A percentile compares a stretch with the other conserved stretches of the same genome.
These are phyloP conservation scores for Fabriciana adippe DNA, from an alignment of 2,888 invertebrate genomes.

Conservation along the genomic window DNA sequence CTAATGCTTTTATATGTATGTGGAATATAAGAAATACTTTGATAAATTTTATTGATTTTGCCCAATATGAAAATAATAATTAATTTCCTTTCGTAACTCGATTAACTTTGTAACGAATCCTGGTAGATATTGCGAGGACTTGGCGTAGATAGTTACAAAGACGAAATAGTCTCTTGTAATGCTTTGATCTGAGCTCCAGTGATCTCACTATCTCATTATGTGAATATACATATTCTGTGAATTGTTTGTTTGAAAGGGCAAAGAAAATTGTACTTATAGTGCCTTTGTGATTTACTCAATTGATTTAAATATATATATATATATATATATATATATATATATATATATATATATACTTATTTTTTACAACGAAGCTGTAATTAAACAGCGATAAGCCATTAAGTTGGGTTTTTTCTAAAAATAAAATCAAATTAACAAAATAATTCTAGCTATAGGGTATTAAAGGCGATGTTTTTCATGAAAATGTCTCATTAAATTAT, in stretches of 20 bases:
- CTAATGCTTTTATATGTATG: too few species aligned
- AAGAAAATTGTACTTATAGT: not conserved
- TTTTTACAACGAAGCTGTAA: too few species aligned
- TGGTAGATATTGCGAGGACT: conserved; percentile 1
- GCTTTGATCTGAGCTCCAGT: conserved; percentile 21
- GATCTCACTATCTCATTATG: conserved; percentile 16
- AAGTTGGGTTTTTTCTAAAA: too few species aligned
- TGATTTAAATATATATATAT: not conserved
- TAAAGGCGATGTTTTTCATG: too few species aligned
- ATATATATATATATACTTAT: not conserved
- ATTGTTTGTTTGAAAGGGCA: not conserved
- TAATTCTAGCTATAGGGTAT: too few species aligned
- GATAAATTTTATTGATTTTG: not conserved
- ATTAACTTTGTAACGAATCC: conserved; percentile 3
- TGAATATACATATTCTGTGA: conserved; percentile 12
- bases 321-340: too few species aligned
- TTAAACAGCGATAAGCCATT: too few species aligned
- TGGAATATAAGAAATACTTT: not conserved
- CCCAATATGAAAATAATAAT: conserved; percentile 1
- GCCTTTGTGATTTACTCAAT: not conserved
- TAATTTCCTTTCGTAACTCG: conserved; percentile 4
- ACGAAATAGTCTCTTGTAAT: conserved; percentile 12
- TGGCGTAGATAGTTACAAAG: conserved; percentile 1
- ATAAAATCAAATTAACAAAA: too few species aligned
- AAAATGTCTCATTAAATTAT: too few species aligned